A percentile compares a stretch with the other conserved stretches of the same genome.
Evolutionary conservation across 2,888 invertebrate species (phyloP).

Genomic region (Apodemia mormo): DNA sequence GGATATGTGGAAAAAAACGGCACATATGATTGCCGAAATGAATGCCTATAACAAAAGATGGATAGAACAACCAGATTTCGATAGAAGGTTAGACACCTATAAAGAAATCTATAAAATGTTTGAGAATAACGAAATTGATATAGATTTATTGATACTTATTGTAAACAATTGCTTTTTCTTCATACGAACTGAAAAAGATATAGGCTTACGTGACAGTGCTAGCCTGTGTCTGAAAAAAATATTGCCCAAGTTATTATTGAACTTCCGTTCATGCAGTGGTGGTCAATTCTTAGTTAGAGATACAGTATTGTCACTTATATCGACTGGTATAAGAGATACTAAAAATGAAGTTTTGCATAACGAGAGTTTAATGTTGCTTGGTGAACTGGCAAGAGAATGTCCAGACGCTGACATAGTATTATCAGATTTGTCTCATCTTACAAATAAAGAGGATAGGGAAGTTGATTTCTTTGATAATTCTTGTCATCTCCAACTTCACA

Average conservation of each 20-base stretch:
- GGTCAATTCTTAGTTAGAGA: constrained; percentile 86
- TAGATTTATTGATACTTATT: constrained; percentile 86
- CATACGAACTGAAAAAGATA: constrained; percentile 89
- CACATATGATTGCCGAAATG: constrained; percentile 83
- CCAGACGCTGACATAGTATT: constrained; percentile 86
- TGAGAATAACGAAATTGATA: constrained; percentile 75
- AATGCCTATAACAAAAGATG: constrained; percentile 94
- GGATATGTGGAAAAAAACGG: constrained; percentile 72
- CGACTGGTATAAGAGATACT: constrained; percentile 86
- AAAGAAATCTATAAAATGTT: constrained; percentile 83
- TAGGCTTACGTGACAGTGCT: constrained; percentile 90
- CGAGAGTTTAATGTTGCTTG: constrained; percentile 90
- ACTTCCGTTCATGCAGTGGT: constrained; percentile 78
- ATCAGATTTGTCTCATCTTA: constrained; percentile 85
- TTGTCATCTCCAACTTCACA: constrained; percentile 92
- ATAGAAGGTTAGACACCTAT: constrained; percentile 89
- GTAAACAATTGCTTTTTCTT: constrained; percentile 92
- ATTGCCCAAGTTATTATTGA: constrained; percentile 83
- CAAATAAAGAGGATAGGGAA: constrained; percentile 88
- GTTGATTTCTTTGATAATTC: constrained; percentile 98
- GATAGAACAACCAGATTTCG: constrained; percentile 97
- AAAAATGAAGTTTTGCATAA: constrained; percentile 87
- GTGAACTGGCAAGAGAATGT: constrained; percentile 88
- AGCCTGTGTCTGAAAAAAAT: constrained; percentile 87
- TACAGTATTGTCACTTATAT: constrained; percentile 87